phyloP scores from a whole-genome alignment of 2,888 invertebrate genomes.

The Apoda limacodes region DNA sequence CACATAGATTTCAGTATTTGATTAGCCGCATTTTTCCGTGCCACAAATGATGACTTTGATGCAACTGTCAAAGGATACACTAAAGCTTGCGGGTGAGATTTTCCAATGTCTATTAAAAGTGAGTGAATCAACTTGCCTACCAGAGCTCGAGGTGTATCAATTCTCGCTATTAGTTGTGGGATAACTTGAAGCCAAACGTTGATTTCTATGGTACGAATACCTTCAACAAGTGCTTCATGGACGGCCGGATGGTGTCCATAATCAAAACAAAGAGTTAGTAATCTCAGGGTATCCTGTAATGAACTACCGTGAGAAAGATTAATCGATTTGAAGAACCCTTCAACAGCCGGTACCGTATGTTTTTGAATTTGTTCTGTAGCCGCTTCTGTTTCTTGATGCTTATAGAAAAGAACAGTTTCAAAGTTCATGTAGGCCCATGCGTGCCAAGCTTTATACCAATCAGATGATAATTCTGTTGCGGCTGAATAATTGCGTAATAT shows the following conservation, averaged over 20 bases:
- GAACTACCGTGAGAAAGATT: constrained; percentile 92
- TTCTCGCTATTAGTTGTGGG: constrained; percentile 97
- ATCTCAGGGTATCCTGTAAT: constrained; percentile 94
- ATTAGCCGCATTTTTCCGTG: constrained; percentile 91
- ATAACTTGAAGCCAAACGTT: constrained; percentile 99
- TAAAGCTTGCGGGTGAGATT: constrained; percentile 96
- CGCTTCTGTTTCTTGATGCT: constrained; percentile 53
- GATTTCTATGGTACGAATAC: constrained; percentile 93
- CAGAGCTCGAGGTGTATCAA: constrained; percentile 90
- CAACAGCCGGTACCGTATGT: constrained; percentile 93
- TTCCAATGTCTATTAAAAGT: constrained; percentile 95
- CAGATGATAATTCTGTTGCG: constrained; percentile 86
- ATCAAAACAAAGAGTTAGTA: constrained; percentile 98
- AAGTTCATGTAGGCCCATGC: constrained; percentile 98
- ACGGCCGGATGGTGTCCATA: constrained; percentile 95
- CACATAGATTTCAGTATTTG: constrained; percentile 96
- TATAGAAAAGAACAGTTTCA: constrained; percentile 83
- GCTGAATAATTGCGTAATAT: constrained; percentile 82
- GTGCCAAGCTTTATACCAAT: constrained; percentile 99
- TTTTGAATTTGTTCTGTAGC: constrained; percentile 72
- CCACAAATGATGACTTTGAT: constrained; percentile 89
- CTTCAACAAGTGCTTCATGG: constrained; percentile 92
- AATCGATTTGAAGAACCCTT: constrained; percentile 96
- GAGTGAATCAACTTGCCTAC: constrained; percentile 94
- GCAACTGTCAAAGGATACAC: constrained; percentile 98